These are phyloP conservation scores for Aplocera efformata DNA, from an alignment of 2,888 invertebrate genomes.

Conservation along the genomic window DNA sequence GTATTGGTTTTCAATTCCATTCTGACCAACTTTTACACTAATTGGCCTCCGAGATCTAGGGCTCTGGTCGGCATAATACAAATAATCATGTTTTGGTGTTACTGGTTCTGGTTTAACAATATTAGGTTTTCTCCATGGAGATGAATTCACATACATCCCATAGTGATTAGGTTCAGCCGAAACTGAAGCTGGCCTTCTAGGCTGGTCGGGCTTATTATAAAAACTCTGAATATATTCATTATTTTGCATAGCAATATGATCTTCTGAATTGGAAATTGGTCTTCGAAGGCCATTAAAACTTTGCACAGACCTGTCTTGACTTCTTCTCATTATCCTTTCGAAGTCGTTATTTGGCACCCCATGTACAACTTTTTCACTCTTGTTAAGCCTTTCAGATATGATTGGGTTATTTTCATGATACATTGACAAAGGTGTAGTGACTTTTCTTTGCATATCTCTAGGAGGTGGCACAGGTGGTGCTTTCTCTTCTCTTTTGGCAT, in stretches of 20 bases:
- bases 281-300: slow-evolving; percentile 69
- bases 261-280: slow-evolving; percentile 74
- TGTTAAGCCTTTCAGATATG: slow-evolving; percentile 51
- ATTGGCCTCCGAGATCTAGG: slow-evolving; percentile 87
- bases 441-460: slow-evolving; percentile 85
- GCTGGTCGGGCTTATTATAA: slow-evolving; percentile 60
- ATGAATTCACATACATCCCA: slow-evolving; percentile 62
- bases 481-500: slow-evolving; percentile 66
- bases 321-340: slow-evolving; percentile 71
- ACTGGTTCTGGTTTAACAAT: slow-evolving; percentile 64
- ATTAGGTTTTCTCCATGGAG: slow-evolving; percentile 63
- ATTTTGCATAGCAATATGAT: slow-evolving; percentile 76
- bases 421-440: slow-evolving; percentile 74
- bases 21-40: slow-evolving; percentile 80
- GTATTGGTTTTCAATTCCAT: slow-evolving; percentile 66
- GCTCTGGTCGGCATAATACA: slow-evolving; percentile 86
- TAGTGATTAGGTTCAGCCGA: slow-evolving; percentile 75
- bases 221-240: slow-evolving; percentile 61
- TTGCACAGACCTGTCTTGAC: slow-evolving; percentile 69
- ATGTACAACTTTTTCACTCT: slow-evolving; percentile 51
- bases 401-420: slow-evolving; percentile 68
- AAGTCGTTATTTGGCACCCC: slow-evolving; percentile 74
- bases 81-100: slow-evolving; percentile 73
- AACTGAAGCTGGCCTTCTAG: slow-evolving; percentile 70
- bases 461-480: slow-evolving; percentile 90